Evolutionary conservation across 2,113 vertebrate genomes (phyloP).

Genomic region (Pleuronectes platessa): DNA sequence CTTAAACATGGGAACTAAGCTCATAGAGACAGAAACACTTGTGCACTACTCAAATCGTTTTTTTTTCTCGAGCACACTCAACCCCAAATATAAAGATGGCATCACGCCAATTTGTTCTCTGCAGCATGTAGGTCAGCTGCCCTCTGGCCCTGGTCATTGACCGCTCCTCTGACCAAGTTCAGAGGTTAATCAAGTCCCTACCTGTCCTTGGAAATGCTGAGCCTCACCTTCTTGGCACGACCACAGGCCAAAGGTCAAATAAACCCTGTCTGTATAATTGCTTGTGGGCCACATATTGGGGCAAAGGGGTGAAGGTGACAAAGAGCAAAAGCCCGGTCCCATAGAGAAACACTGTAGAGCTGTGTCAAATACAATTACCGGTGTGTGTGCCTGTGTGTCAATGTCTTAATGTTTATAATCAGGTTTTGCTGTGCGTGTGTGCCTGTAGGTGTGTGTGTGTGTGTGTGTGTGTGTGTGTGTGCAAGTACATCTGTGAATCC

Average conservation of each 20-base stretch:
- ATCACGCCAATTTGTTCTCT: conserved; percentile 66
- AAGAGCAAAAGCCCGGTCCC: conserved; percentile 43
- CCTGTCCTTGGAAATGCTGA: conserved; percentile 79
- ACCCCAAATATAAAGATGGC: conserved; percentile 52
- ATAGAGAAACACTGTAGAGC: conserved; percentile 47
- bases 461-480: conserved; percentile 33
- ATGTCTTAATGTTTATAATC: conserved; percentile 51
- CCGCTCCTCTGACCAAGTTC: conserved; percentile 75
- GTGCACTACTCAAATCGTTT: conserved; percentile 25
- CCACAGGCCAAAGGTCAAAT: conserved; percentile 72
- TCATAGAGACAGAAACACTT: conserved; percentile 18
- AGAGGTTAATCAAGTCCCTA: conserved; percentile 81
- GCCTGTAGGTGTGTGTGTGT: conserved; percentile 31
- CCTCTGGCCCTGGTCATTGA: conserved; percentile 69
- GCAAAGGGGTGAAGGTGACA: conserved; percentile 72
- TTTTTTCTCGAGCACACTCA: conserved; percentile 8
- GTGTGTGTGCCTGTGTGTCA: conserved; percentile 36
- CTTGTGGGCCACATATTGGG: conserved; percentile 58
- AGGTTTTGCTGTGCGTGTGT: conserved; percentile 44
- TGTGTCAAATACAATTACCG: conserved; percentile 66
- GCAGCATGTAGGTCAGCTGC: conserved; percentile 67
- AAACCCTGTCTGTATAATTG: conserved; percentile 76
- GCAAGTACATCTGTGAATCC: conserved; percentile 40
- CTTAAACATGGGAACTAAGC: conserved; percentile 15
- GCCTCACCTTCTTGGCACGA: conserved; percentile 60